A percentile compares a stretch with the other conserved stretches of the same genome.
These are phyloP conservation scores for Drosophila rellima DNA, from an alignment of 2,888 invertebrate species.

Conservation along the genomic window DNA sequence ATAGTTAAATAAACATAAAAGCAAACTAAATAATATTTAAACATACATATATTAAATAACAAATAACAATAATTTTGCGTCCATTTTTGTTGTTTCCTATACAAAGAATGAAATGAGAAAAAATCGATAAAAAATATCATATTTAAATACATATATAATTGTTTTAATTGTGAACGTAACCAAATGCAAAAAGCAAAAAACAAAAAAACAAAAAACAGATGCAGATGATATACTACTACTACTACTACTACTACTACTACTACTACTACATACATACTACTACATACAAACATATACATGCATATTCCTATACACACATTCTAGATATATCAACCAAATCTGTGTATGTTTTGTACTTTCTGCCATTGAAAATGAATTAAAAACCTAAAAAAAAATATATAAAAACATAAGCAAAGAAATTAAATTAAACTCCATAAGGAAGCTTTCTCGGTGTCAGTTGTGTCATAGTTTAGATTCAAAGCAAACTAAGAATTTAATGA, in stretches of 20 bases:
- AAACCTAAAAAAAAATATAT: conserved; percentile 9
- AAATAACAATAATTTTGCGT: conserved; percentile 78
- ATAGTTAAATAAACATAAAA: conserved; percentile 66
- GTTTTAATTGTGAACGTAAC: conserved; percentile 47
- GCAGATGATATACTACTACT: conserved; percentile 10
- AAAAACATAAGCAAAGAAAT: conserved; percentile 14
- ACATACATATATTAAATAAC: conserved; percentile 29
- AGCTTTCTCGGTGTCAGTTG: conserved; percentile 72
- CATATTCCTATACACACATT: conserved; percentile 15
- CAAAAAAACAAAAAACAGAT: conserved; percentile 13
- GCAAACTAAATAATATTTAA: conserved; percentile 18
- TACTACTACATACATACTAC: too few relatives aligned
- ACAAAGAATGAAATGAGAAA: conserved; percentile 41
- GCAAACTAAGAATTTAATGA: conserved; percentile 39
- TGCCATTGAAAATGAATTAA: conserved; percentile 32
- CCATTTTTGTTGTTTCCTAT: conserved; percentile 80
- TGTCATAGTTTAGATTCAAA: conserved; percentile 69
- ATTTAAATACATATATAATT: conserved; percentile 54
- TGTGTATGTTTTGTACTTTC: conserved; percentile 41
- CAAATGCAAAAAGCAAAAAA: conserved; percentile 28
- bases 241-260: conserved; percentile 18
- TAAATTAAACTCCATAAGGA: conserved; percentile 44
- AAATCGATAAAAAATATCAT: conserved; percentile 17
- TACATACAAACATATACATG: conserved; percentile 24
- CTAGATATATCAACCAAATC: conserved; percentile 26